These are phyloP conservation scores for Micoletzkya japonica DNA, from an alignment of 2,888 invertebrate genomes.

Conservation along the genomic window DNA sequence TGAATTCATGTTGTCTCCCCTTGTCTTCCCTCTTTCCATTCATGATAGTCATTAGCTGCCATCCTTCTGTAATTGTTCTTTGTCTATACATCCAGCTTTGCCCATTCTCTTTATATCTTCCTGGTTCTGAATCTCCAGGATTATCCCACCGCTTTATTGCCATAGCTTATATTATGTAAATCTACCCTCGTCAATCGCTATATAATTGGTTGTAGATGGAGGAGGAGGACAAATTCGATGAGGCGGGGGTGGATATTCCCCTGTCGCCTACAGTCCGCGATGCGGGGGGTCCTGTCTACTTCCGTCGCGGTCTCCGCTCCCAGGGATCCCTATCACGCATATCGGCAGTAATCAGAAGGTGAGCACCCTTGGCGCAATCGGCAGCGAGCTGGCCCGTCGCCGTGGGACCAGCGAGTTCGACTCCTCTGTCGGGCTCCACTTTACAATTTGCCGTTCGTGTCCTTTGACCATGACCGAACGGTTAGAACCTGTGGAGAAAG, in stretches of 20 bases:
- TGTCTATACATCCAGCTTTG: no score
- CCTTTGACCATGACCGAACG: neutral
- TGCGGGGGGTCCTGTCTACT: neutral
- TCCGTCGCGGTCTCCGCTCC: constrained; percentile 21
- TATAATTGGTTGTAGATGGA: constrained; percentile 3
- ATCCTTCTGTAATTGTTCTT: no score
- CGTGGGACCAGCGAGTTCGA: neutral
- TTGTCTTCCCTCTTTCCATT: no score
- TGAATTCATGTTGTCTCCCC: no score
- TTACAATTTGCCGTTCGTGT: neutral
- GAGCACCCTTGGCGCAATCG: neutral
- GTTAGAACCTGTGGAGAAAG: neutral
- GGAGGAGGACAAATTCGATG: constrained; percentile 24
- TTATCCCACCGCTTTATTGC: no score
- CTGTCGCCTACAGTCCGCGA: neutral
- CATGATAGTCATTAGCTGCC: no score
- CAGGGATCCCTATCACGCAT: constrained; percentile 1
- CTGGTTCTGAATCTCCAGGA: no score
- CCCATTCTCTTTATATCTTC: no score
- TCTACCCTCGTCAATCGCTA: neutral
- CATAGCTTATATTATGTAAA: no score
- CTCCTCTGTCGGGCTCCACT: neutral
- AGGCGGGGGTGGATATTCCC: neutral
- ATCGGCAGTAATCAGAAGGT: constrained; percentile 18
- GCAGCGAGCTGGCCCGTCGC: neutral